Evolutionary conservation across 2,888 invertebrate genomes (phyloP).

Genomic region (Oscheius sp.): DNA sequence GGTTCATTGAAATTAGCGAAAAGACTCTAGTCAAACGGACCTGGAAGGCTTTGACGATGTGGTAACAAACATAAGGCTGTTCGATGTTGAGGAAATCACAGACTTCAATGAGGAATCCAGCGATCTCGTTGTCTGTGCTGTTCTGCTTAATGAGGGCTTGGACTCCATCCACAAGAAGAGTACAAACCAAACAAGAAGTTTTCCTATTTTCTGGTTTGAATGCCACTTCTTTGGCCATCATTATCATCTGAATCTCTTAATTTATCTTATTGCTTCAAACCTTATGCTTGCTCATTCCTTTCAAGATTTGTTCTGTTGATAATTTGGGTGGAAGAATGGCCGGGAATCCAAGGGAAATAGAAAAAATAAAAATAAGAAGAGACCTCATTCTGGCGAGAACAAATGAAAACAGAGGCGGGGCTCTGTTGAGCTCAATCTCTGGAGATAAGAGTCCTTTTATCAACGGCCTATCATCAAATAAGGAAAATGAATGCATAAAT

Average conservation of each 20-base stretch:
- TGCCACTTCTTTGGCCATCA: constrained; percentile 38
- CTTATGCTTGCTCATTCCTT: constrained; percentile 18
- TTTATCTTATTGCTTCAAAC: background rate
- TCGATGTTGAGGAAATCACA: constrained; percentile 53
- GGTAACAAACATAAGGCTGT: constrained; percentile 56
- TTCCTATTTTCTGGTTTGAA: constrained; percentile 42
- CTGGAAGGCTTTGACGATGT: constrained; percentile 55
- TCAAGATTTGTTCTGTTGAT: background rate
- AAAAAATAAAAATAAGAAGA: background rate
- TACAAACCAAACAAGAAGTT: constrained; percentile 52
- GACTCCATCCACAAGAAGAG: constrained; percentile 51
- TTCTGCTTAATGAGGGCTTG: constrained; percentile 42
- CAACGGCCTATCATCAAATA: too few relatives aligned
- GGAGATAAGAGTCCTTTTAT: too few relatives aligned
- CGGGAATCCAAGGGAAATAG: background rate
- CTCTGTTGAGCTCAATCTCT: too few relatives aligned
- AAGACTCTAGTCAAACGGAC: constrained; percentile 38
- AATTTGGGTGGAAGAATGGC: constrained; percentile 9
- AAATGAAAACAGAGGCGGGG: constrained; percentile 8
- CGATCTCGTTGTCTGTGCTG: constrained; percentile 53
- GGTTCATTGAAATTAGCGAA: background rate
- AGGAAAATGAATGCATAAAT: too few relatives aligned
- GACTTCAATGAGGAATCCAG: constrained; percentile 35
- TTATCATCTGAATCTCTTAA: constrained; percentile 36
- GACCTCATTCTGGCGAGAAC: constrained; percentile 4